Base-by-base conservation (phyloP, 2,113 vertebrate genomes). In the Archocentrus centrarchus region DNA sequence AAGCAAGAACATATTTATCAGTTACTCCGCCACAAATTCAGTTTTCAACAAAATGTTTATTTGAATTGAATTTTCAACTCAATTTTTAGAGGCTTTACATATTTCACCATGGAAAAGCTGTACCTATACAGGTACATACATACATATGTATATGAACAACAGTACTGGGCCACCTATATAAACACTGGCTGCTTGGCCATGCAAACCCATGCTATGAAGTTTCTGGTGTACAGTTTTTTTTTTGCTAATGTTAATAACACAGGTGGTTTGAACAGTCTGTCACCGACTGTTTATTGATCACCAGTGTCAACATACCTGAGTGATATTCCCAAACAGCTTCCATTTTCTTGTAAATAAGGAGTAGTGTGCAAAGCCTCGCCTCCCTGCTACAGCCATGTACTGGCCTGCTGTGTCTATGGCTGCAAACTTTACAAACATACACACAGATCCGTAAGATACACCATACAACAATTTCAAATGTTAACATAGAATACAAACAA, bases 251-350 rank as follows among this genome's bases (percentile, higher is more conserved):
- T 22, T 64, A 50, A 7, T 68, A 22, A 4, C 22, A 2, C 8
- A 27, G 37, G 63, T 24, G 39, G 8, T 68, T 68, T 47, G 39
- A 4, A 64, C 30, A 6, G 35, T 35, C 3, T 0, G 1, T 53
- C 27, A 32, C 13, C 8, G 27, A 73, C 17, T 17, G 5, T n/a
- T 24, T 68, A 39, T 32, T n/a, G 30, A 17, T 41, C 61, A 20
- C 11, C 6, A 2, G 3, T 22, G 17, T 18, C 27, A 59, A 59
- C 57, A 2, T 93, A 99, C 98, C 97, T 99, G 98, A 87, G 98
- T 99, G 92, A 99, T 97, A 83, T 99, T 99, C 86, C 98, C 98
- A 94, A 99, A 99, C 79, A 99, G 94, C 86, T 99, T 99, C 98
- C 98, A 99, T 95, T 99, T 99, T 93, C 99, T 97, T 90, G 97